phyloP scores from a whole-genome alignment of 2,113 vertebrate genomes.

The Bufo bufo region DNA sequence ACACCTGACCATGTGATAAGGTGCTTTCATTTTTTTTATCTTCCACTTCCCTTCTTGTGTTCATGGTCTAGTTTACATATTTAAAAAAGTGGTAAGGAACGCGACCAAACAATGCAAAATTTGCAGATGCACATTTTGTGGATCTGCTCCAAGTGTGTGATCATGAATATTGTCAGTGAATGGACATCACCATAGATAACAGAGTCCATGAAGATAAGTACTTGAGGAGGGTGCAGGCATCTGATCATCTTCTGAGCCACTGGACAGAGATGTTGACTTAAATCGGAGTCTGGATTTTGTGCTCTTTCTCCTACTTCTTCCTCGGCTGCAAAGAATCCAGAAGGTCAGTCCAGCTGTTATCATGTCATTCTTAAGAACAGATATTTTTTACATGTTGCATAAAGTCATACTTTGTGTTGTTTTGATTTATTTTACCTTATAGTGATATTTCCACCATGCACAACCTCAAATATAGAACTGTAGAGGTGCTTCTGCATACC shows the following conservation, averaged over 20 bases:
- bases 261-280: slow-evolving; percentile 28
- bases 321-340: slow-evolving; percentile 23
- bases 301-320: neutral
- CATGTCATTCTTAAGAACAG: neutral
- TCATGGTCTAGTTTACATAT: too few species aligned
- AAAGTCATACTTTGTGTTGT: neutral
- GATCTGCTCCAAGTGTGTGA: neutral
- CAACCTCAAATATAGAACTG: neutral
- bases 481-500: neutral
- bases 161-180: neutral
- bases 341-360: neutral
- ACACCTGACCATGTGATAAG: too few species aligned
- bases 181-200: neutral
- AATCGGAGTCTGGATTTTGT: slow-evolving; percentile 29
- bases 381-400: neutral
- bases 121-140: too few species aligned
- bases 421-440: neutral
- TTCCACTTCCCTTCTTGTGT: too few species aligned
- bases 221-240: neutral
- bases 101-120: too few species aligned
- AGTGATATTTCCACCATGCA: neutral
- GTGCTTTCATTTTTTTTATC: too few species aligned
- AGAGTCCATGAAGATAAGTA: neutral
- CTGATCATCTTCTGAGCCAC: slow-evolving; percentile 46
- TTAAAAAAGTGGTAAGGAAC: too few species aligned